These are phyloP conservation scores for Porites lobata DNA, from an alignment of 92 coral and sea anemone genomes.

Conservation along the genomic window DNA sequence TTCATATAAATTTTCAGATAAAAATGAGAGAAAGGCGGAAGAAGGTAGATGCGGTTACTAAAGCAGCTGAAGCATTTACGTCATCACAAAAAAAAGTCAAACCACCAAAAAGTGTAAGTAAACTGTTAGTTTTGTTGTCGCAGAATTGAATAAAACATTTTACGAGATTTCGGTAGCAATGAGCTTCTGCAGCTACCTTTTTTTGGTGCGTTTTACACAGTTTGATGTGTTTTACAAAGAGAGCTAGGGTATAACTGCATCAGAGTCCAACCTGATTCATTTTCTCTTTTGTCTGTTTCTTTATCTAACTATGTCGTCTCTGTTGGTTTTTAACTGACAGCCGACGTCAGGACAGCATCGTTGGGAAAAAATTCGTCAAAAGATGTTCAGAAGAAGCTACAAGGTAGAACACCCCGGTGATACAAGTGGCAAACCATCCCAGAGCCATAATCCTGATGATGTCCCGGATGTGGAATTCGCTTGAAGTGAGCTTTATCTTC, in stretches of 20 bases:
- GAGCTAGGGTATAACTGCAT: no score
- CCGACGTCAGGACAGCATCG: neutral
- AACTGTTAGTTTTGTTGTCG: neutral
- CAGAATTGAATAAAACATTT: neutral
- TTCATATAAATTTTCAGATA: neutral
- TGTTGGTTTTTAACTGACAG: neutral
- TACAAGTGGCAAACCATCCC: neutral
- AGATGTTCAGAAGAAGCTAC: neutral
- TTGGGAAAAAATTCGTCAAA: conserved; percentile 16
- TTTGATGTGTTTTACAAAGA: no score
- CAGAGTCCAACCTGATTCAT: neutral
- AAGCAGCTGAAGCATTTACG: conserved; percentile 12
- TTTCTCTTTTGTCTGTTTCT: neutral
- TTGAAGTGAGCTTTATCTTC: neutral
- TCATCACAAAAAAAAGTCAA: neutral
- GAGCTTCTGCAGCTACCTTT: neutral
- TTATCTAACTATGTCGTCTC: no score
- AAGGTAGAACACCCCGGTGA: neutral
- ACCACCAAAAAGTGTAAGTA: conserved; percentile 4
- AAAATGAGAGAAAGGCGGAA: conserved; percentile 7
- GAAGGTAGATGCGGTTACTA: conserved; percentile 11
- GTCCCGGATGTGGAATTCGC: neutral
- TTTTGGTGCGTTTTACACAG: no score
- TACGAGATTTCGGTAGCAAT: neutral
- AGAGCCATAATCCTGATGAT: neutral